phyloP scores from a whole-genome alignment of 2,113 vertebrate species.

The Toxotes chatareus region DNA sequence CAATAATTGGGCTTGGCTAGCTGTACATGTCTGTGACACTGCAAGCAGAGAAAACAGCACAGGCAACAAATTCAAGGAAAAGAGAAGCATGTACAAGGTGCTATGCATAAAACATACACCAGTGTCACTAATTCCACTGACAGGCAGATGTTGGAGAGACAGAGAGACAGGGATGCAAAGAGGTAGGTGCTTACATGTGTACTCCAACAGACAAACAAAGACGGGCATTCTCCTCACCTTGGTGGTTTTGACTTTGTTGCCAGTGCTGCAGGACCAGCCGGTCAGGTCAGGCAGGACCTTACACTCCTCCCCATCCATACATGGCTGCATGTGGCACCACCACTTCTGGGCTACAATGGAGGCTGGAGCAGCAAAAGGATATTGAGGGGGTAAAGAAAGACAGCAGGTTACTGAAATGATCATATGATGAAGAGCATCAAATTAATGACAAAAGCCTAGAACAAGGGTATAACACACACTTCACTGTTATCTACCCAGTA shows the following conservation, averaged over 20 bases:
- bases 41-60: conserved; percentile 1
- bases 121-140: neutral
- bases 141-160: neutral
- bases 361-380: conserved; percentile 79
- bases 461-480: neutral
- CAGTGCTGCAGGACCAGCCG: conserved; percentile 98
- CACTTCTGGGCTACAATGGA: conserved; percentile 96
- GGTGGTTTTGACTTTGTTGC: conserved; percentile 99
- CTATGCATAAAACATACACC: neutral
- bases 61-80: neutral
- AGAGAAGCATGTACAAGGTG: neutral
- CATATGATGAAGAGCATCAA: neutral
- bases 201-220: neutral
- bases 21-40: neutral
- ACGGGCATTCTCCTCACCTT: conserved; percentile 87
- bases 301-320: conserved; percentile 96
- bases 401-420: neutral
- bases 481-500: neutral
- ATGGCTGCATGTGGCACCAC: conserved; percentile 99
- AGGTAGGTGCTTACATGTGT: neutral
- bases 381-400: conserved; percentile 2
- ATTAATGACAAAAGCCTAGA: neutral
- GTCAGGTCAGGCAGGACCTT: conserved; percentile 96
- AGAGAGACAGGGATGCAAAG: neutral
- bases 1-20: conserved; percentile 4